Evolutionary conservation across 2,888 invertebrate species (phyloP).

Genomic region (Hetaerina titia): DNA sequence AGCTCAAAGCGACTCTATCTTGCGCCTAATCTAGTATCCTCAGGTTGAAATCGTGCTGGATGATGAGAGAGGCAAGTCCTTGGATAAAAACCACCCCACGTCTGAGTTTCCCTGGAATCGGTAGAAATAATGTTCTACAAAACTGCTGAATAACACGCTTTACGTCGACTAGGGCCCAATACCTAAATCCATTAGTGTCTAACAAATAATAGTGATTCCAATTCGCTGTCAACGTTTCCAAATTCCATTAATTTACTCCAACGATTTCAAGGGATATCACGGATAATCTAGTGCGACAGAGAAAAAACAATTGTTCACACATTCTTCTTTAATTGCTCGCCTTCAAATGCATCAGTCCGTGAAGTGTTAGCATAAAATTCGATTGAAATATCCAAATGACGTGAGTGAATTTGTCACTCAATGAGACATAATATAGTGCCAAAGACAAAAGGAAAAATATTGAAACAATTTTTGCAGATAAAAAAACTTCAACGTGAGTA

Average conservation of each 20-base stretch:
- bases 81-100: not conserved
- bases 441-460: too few relatives aligned
- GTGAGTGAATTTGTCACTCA: too few relatives aligned
- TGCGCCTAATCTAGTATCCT: not conserved
- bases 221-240: not conserved
- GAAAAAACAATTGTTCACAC: too few relatives aligned
- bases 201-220: not conserved
- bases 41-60: not conserved
- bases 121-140: not conserved
- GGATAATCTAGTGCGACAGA: too few relatives aligned
- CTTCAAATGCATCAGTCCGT: too few relatives aligned
- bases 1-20: not conserved
- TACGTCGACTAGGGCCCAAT: not conserved
- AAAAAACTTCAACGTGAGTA: too few relatives aligned
- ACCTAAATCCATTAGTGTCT: not conserved
- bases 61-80: not conserved
- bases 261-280: not conserved
- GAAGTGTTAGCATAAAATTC: too few relatives aligned
- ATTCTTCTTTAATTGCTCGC: too few relatives aligned
- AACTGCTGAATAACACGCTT: constrained; percentile 8
- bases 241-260: not conserved
- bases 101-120: not conserved
- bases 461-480: too few relatives aligned
- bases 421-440: too few relatives aligned
- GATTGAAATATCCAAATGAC: too few relatives aligned